These are phyloP conservation scores for Neuroterus valhalla DNA, from an alignment of 1,140 invertebrate species.

Conservation along the genomic window DNA sequence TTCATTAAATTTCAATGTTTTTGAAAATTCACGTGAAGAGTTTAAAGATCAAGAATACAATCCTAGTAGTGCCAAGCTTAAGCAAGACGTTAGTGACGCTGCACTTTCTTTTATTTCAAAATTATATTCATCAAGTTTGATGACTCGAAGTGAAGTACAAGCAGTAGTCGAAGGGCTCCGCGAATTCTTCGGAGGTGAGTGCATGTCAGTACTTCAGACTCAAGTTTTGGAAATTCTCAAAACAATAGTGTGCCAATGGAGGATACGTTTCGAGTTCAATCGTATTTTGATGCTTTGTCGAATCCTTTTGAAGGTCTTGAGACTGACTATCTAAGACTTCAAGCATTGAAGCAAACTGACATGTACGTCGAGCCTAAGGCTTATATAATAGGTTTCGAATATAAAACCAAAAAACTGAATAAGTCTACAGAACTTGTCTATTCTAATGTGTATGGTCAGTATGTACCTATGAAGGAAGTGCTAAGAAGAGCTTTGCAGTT, in stretches of 20 bases:
- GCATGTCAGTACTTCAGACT: not conserved
- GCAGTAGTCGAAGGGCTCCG: not conserved
- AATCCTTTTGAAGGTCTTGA: constrained; percentile 25
- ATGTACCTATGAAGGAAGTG: not conserved
- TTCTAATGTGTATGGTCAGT: not conserved
- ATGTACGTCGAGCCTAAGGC: constrained; percentile 8
- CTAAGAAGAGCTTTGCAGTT: not conserved
- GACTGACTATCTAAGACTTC: constrained; percentile 30
- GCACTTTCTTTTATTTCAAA: not conserved
- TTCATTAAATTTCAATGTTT: not conserved
- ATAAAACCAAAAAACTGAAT: constrained; percentile 15
- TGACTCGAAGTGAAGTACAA: not conserved
- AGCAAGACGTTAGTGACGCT: not conserved
- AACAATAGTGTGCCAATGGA: not conserved
- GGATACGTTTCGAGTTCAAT: not conserved
- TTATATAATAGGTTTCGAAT: constrained; percentile 33
- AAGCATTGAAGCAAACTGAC: constrained; percentile 21
- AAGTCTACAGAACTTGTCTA: not conserved
- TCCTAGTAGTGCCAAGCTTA: not conserved
- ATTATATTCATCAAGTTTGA: not conserved
- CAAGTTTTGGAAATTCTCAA: not conserved
- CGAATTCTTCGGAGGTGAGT: not conserved
- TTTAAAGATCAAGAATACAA: not conserved
- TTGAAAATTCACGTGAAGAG: not conserved
- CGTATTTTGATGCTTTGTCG: not conserved